A percentile compares a stretch with the other conserved stretches of the same genome.
Conservation (phyloP, 1,140 invertebrate species). For the Nasonia longicornis region DNA sequence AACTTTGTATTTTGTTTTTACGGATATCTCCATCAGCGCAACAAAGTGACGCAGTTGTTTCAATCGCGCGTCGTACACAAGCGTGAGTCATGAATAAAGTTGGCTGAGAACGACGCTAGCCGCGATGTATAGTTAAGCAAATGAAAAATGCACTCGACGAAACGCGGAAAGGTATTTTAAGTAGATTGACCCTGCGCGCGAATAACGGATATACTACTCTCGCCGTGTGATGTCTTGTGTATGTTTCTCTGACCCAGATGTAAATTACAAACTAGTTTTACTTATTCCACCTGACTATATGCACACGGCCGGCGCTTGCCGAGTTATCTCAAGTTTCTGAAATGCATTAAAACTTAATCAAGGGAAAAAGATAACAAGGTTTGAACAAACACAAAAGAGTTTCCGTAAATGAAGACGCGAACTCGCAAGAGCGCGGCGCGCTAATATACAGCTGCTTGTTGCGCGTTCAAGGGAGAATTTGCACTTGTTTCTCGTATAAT, state of each 20-base stretch:
- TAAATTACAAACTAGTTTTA: constrained; percentile 36
- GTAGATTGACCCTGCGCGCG: constrained; percentile 19
- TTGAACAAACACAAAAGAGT: constrained; percentile 22
- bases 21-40: too few species aligned
- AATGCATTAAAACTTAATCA: constrained; percentile 36
- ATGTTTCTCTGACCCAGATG: constrained; percentile 10
- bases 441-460: not conserved
- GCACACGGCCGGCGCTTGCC: not conserved
- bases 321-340: constrained; percentile 34
- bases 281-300: not conserved
- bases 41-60: not conserved
- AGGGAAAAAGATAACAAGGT: constrained; percentile 33
- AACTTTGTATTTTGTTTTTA: too few species aligned
- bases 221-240: not conserved
- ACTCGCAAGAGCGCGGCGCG: too few species aligned
- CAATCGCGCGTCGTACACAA: not conserved
- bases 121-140: not conserved
- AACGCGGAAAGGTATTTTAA: constrained; percentile 22
- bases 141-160: constrained; percentile 16
- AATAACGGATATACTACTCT: not conserved
- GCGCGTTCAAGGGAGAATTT: not conserved
- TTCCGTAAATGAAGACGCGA: not conserved
- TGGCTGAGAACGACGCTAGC: not conserved
- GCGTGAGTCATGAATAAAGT: constrained; percentile 21
- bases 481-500: not conserved